Evolutionary conservation across 2,113 vertebrate genomes (phyloP).

Genomic region (Gopherus flavomarginatus): DNA sequence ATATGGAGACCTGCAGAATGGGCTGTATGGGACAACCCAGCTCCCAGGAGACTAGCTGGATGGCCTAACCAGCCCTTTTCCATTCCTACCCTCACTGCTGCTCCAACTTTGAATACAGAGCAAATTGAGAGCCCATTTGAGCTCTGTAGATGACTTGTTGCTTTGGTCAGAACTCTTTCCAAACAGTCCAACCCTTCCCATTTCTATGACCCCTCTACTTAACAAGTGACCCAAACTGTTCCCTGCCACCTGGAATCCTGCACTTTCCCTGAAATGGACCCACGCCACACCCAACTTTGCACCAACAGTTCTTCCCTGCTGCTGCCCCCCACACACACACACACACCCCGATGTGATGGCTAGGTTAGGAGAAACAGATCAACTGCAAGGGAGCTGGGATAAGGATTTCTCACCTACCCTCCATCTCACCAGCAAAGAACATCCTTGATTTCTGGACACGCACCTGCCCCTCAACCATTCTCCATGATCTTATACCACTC

Average conservation of each 20-base stretch:
- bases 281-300: not conserved
- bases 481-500: not conserved
- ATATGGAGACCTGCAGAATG: not conserved
- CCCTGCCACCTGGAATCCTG: not conserved
- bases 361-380: not conserved
- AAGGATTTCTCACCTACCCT: not conserved
- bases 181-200: not conserved
- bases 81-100: not conserved
- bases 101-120: not conserved
- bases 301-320: not conserved
- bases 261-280: not conserved
- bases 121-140: not conserved
- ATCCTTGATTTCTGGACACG: not conserved
- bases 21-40: not conserved
- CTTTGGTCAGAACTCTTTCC: not conserved
- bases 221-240: not conserved
- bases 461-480: not conserved
- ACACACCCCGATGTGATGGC: not conserved
- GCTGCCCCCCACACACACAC: too few species aligned
- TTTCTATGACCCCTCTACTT: rapidly evolving
- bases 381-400: not conserved
- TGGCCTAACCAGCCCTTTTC: not conserved
- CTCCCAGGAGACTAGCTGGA: not conserved
- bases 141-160: not conserved
- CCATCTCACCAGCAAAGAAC: not conserved